Percentiles rank a stretch among this genome's conserved stretches.
phyloP scores from a whole-genome alignment of 1,140 invertebrate species.

The Linepithema humile region DNA sequence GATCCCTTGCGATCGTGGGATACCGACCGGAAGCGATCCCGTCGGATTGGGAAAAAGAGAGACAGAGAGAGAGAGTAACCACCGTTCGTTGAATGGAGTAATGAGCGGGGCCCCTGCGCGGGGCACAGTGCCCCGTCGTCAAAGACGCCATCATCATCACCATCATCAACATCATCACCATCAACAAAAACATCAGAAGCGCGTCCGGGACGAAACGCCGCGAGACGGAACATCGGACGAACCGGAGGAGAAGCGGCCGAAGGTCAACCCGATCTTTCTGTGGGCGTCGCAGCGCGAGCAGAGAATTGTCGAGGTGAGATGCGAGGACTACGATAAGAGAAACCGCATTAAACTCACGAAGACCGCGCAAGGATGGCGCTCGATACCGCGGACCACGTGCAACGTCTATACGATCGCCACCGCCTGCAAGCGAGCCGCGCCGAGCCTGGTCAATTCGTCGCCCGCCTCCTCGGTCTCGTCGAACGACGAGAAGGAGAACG shows the following conservation, averaged over 20 bases:
- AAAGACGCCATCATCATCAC: slow-evolving; percentile 79
- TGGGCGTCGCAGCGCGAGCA: slow-evolving; percentile 92
- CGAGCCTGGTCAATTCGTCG: slow-evolving; percentile 41
- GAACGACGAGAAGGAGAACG: slow-evolving; percentile 72
- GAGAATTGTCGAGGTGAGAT: slow-evolving; percentile 91
- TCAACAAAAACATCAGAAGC: slow-evolving; percentile 68
- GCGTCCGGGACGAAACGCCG: slow-evolving; percentile 13
- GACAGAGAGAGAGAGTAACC: slow-evolving; percentile 71
- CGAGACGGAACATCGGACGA: slow-evolving; percentile 24
- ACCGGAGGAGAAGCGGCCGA: slow-evolving; percentile 82
- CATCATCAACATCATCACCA: slow-evolving; percentile 69
- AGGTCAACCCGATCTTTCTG: slow-evolving; percentile 91
- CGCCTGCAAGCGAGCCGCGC: slow-evolving; percentile 16
- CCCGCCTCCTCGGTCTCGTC: slow-evolving; percentile 60
- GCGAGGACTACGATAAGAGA: slow-evolving; percentile 93
- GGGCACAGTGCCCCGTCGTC: slow-evolving; percentile 83
- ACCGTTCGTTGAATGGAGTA: slow-evolving; percentile 82
- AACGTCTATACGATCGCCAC: slow-evolving; percentile 82
- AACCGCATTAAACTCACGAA: slow-evolving; percentile 92
- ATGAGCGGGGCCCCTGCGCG: slow-evolving; percentile 83
- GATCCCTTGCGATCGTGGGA: no score
- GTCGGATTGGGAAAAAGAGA: slow-evolving; percentile 67
- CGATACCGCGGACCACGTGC: slow-evolving; percentile 90
- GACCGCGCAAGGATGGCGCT: slow-evolving; percentile 91
- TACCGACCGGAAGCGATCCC: slow-evolving; percentile 21